Evolutionary conservation across 2,113 vertebrate genomes (phyloP).

Genomic region (Pipa parva): DNA sequence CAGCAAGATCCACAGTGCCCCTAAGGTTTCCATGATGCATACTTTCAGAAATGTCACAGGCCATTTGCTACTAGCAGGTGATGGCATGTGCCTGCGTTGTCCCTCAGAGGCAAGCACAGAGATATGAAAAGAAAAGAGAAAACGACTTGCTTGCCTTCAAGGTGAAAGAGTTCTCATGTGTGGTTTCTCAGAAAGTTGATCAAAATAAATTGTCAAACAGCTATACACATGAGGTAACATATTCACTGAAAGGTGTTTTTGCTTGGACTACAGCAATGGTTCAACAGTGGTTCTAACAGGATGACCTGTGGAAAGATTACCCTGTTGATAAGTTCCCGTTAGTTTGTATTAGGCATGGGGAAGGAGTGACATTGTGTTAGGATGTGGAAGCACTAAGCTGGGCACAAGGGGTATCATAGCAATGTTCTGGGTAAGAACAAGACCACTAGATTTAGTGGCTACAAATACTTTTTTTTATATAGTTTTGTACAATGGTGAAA

Average conservation of each 20-base stretch:
- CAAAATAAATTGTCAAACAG: neutral
- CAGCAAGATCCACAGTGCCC: conserved; percentile 24
- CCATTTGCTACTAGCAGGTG: conserved; percentile 31
- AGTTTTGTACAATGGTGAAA: neutral
- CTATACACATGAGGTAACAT: neutral
- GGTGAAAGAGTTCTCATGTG: conserved; percentile 20
- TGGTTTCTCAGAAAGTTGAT: conserved; percentile 9
- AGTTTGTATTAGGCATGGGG: too few species aligned
- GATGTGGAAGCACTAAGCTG: too few species aligned
- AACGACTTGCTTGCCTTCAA: conserved; percentile 9
- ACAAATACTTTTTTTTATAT: too few species aligned
- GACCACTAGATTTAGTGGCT: too few species aligned
- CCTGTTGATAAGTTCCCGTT: too few species aligned
- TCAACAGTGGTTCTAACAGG: too few species aligned
- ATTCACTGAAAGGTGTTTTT: neutral
- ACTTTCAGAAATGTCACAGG: conserved; percentile 27
- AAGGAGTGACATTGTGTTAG: too few species aligned
- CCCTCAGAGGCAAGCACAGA: conserved; percentile 27
- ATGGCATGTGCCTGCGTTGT: conserved; percentile 24
- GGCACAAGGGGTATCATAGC: too few species aligned
- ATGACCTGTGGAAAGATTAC: too few species aligned
- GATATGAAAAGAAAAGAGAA: conserved; percentile 18
- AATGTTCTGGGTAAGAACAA: too few species aligned
- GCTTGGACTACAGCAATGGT: too few species aligned
- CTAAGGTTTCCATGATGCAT: conserved; percentile 31